Evolutionary conservation across 2,888 invertebrate species (phyloP), one percentile per base, ranked within the genome.

Genomic region (Cephus pulcher): DNA sequence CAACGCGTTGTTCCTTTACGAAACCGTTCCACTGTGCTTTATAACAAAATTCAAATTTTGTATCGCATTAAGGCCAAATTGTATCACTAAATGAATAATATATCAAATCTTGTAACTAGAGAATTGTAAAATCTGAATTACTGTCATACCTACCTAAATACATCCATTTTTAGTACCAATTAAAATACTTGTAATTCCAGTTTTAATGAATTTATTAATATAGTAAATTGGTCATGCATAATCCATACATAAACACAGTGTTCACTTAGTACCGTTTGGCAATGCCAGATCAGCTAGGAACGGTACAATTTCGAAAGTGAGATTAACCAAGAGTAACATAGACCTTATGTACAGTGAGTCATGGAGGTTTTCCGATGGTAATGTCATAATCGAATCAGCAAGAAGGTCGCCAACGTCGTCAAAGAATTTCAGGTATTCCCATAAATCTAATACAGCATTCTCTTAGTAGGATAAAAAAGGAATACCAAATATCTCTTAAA

Each of bases 281-380:
- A 71, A 78, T 71, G 76, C 69, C 74, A 78, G 78, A 23, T 40
- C 79, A 78, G 73, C 80, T 75, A 77, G 81, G 82, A 79, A 80
- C 82, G 83, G 78, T 80, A 80, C 84, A 79, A 79, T 80, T 85
- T 87, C 82, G 87, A 86, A 84, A 86, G 83, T 82, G 81, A 78
- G 80, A 82, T 87, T 83, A 83, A 84, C 82, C 82, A 86, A 81
- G 82, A 82, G 84, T 79, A 84, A 81, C 78, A 32, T 32, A 34
- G 71, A 34, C 71, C 71, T 71, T 71, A 71, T 32, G 32, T 34
- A 15, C 71, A 32, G 71, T 71, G 71, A 71, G 32, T 71, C 71
- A 71, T 32, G 71, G 71, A 71, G 71, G 71, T 71, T 71, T 71
- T 71, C 71, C 71, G 71, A 71, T 71, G 32, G 32, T 23, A 71